Conservation (phyloP, 2,797 vertebrate genomes). For the Gorsachius magnificus region DNA sequence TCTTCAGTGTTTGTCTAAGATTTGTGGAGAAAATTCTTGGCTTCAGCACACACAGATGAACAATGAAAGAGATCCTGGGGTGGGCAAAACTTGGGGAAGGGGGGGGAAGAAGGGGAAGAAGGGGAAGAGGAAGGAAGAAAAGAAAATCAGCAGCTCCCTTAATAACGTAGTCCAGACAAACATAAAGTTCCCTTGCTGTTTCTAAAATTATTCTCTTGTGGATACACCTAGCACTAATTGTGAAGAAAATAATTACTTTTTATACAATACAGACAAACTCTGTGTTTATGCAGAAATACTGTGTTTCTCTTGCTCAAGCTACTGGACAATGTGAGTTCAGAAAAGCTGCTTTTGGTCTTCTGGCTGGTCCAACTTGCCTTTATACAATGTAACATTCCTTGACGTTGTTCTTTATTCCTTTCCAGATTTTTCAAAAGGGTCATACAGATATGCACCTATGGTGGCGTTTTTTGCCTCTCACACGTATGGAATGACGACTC, state of each 20-base stretch:
- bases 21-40: neutral
- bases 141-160: neutral
- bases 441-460: slow-evolving; percentile 82
- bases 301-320: neutral
- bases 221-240: slow-evolving; percentile 6
- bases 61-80: neutral
- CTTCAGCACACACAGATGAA: neutral
- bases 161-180: neutral
- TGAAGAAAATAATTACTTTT: slow-evolving; percentile 47
- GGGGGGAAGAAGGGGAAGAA: too few species aligned
- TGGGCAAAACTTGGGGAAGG: neutral
- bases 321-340: neutral
- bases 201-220: neutral
- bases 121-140: neutral
- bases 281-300: neutral
- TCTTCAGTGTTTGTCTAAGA: neutral
- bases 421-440: slow-evolving; percentile 84
- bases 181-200: slow-evolving; percentile 8
- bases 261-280: neutral
- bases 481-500: slow-evolving; percentile 76
- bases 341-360: neutral
- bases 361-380: neutral
- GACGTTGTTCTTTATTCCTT: neutral
- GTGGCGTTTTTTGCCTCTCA: slow-evolving; percentile 83
- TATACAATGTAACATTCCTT: neutral